These are phyloP conservation scores for Calidris pugnax DNA, from an alignment of 2,113 vertebrate genomes.

Conservation along the genomic window DNA sequence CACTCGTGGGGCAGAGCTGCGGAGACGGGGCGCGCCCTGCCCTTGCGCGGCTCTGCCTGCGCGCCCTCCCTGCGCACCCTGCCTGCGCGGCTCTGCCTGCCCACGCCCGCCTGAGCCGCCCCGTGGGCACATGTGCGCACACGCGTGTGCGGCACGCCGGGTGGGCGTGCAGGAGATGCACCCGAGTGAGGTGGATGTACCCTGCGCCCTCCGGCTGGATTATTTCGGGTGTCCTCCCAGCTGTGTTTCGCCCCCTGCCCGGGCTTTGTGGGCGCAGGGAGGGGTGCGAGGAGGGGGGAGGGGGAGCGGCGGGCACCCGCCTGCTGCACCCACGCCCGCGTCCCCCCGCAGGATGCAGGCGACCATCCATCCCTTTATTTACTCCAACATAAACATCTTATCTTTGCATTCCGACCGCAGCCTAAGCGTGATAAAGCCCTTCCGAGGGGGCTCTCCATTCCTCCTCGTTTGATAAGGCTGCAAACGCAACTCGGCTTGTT, in stretches of 20 bases:
- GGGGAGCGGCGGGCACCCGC: not conserved
- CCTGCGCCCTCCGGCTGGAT: not conserved
- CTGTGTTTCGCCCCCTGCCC: not conserved
- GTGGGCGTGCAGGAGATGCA: not conserved
- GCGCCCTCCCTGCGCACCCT: not conserved
- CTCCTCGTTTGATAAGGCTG: conserved; percentile 57
- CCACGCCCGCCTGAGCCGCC: not conserved
- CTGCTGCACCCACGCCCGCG: not conserved
- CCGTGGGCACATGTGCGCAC: conserved; percentile 18
- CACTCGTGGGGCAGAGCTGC: not conserved
- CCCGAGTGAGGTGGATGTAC: not conserved
- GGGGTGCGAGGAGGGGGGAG: not conserved
- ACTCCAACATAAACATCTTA: conserved; percentile 41
- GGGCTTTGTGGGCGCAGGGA: not conserved
- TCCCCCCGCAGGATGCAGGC: not conserved
- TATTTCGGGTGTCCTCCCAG: not conserved
- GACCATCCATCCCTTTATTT: conserved; percentile 12
- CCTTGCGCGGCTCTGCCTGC: not conserved
- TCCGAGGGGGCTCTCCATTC: not conserved
- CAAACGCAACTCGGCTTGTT: conserved; percentile 51
- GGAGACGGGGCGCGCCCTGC: not conserved
- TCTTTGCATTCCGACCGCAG: conserved; percentile 36
- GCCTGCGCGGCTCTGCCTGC: not conserved
- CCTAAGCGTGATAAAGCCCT: conserved; percentile 40
- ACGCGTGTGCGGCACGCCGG: not conserved